Evolutionary conservation across 2,113 vertebrate genomes (phyloP).

Genomic region (Triplophysa tibetana): DNA sequence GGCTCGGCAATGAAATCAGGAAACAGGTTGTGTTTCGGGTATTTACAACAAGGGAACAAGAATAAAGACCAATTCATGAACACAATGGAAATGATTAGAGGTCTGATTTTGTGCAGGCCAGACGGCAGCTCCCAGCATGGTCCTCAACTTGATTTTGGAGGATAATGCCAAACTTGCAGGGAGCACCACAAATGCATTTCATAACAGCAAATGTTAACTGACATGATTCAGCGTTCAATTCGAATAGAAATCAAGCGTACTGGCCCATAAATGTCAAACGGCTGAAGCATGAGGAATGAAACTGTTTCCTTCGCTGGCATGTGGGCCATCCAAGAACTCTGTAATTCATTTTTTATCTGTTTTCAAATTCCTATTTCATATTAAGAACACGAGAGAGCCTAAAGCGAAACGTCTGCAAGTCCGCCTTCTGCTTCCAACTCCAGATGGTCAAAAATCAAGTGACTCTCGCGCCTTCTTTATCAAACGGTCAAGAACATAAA

Average conservation of each 20-base stretch:
- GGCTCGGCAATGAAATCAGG: constrained; percentile 6
- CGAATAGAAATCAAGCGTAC: constrained; percentile 33
- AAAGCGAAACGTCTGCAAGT: background rate
- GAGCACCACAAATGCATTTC: background rate
- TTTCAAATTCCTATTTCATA: constrained; percentile 22
- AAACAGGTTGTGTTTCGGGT: background rate
- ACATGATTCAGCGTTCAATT: constrained; percentile 42
- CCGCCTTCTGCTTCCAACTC: background rate
- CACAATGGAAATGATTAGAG: constrained; percentile 51
- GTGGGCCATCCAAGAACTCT: background rate
- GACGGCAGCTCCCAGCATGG: constrained; percentile 19
- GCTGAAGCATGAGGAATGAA: constrained; percentile 20
- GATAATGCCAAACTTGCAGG: background rate
- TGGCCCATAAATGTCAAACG: constrained; percentile 40
- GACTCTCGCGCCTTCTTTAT: background rate
- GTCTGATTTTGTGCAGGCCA: constrained; percentile 36
- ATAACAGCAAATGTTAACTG: background rate
- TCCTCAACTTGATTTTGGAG: constrained; percentile 30
- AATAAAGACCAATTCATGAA: constrained; percentile 28
- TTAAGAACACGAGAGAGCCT: background rate
- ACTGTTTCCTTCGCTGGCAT: background rate
- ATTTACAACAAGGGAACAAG: constrained; percentile 3
- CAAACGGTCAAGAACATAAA: background rate
- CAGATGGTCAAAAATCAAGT: background rate
- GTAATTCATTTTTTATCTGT: constrained; percentile 10